These are phyloP conservation scores for Oceanites oceanicus DNA, from an alignment of 2,113 vertebrate species.

Conservation along the genomic window DNA sequence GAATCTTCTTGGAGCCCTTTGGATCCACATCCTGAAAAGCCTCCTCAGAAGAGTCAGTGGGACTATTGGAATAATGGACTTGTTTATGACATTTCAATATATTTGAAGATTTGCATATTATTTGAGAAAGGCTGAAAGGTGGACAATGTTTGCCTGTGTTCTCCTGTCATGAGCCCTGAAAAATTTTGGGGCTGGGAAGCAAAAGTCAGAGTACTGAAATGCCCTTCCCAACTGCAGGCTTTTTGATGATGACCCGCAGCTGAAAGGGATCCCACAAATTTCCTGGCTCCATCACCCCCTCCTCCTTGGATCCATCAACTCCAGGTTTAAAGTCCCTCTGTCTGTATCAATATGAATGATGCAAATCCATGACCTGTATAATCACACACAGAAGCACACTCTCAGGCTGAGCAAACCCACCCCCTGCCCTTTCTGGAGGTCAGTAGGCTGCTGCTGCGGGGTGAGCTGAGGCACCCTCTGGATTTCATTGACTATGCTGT, in stretches of 20 bases:
- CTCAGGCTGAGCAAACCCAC: background rate
- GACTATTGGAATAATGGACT: background rate
- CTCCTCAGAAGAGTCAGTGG: background rate
- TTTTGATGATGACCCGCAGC: background rate
- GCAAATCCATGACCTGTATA: background rate
- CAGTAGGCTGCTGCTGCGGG: background rate
- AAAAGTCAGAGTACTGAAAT: background rate
- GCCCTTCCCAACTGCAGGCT: background rate
- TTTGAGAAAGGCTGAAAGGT: background rate
- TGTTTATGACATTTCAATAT: background rate
- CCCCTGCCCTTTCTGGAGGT: background rate
- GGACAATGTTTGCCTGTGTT: accelerated
- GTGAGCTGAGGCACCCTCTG: background rate
- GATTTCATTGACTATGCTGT: background rate
- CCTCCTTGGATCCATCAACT: background rate
- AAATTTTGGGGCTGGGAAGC: background rate
- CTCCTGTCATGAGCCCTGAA: background rate
- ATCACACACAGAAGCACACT: background rate
- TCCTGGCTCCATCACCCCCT: background rate
- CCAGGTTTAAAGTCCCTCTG: background rate
- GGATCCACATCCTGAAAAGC: background rate
- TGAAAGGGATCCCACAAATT: background rate
- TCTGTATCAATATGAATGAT: background rate
- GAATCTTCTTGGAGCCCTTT: background rate
- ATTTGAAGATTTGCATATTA: background rate